phyloP scores from a whole-genome alignment of 2,113 vertebrate genomes.

The Sardina pilchardus region DNA sequence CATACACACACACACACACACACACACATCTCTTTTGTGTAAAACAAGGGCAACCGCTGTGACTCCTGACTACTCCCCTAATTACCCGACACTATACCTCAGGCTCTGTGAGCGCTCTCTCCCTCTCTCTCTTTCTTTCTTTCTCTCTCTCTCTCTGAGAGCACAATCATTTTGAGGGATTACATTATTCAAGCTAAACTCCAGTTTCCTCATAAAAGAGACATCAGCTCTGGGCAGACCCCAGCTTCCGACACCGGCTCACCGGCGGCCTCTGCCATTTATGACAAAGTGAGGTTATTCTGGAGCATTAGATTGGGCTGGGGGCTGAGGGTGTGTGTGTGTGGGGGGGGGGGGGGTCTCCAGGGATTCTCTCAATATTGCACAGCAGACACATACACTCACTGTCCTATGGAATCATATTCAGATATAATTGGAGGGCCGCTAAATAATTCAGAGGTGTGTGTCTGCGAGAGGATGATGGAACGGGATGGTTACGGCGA shows the following conservation, averaged over 20 bases:
- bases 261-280: background rate
- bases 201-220: no score
- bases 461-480: conserved; percentile 3
- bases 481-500: background rate
- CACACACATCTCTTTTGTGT: background rate
- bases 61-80: background rate
- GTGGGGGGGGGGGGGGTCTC: background rate
- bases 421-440: conserved; percentile 62
- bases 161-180: background rate
- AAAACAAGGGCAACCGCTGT: background rate
- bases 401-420: conserved; percentile 57
- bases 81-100: background rate
- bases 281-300: no score
- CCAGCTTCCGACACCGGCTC: no score
- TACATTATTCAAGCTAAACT: background rate
- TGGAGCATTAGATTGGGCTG: background rate
- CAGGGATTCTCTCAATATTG: background rate
- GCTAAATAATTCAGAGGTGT: conserved; percentile 61
- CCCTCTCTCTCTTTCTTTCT: background rate
- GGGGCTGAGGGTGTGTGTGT: no score
- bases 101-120: background rate
- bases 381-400: background rate
- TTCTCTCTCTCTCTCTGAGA: background rate
- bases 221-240: no score
- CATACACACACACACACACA: background rate